Conservation (phyloP, 2,113 vertebrate genomes). For the Rhegmatorhina hoffmannsi region DNA sequence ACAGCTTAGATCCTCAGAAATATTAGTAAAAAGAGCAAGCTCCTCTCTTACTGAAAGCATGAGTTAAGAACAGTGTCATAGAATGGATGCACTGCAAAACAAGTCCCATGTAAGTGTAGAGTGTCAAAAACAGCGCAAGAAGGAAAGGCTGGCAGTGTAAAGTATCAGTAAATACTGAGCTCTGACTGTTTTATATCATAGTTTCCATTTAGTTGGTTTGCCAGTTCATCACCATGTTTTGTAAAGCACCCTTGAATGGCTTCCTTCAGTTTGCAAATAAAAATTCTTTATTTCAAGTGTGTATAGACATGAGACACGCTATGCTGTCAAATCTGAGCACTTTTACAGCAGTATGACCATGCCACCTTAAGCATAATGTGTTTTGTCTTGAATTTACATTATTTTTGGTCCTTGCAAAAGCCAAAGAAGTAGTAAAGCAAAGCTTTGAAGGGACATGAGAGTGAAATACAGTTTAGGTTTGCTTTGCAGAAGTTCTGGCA, state of each 20-base stretch:
- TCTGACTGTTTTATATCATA: background rate
- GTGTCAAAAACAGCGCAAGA: background rate
- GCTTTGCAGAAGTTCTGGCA: background rate
- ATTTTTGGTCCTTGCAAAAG: background rate
- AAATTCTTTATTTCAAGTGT: background rate
- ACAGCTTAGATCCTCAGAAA: slow-evolving; percentile 1
- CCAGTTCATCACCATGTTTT: background rate
- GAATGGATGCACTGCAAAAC: background rate
- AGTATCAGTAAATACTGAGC: background rate
- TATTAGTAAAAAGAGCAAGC: background rate
- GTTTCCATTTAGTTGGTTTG: slow-evolving; percentile 30
- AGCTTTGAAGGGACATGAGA: background rate
- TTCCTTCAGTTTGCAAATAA: slow-evolving; percentile 4
- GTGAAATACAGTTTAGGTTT: background rate
- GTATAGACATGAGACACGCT: background rate
- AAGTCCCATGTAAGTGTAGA: background rate
- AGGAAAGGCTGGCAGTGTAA: background rate
- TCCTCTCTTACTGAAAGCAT: slow-evolving; percentile 5
- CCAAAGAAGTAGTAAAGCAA: background rate
- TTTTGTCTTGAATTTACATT: background rate
- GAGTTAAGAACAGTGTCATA: background rate
- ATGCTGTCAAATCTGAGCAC: fast-evolving
- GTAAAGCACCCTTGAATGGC: background rate
- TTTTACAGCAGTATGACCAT: background rate
- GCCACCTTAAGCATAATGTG: background rate